Evolutionary conservation across 2,888 invertebrate species (phyloP).

Genomic region (Eupeodes luniger): DNA sequence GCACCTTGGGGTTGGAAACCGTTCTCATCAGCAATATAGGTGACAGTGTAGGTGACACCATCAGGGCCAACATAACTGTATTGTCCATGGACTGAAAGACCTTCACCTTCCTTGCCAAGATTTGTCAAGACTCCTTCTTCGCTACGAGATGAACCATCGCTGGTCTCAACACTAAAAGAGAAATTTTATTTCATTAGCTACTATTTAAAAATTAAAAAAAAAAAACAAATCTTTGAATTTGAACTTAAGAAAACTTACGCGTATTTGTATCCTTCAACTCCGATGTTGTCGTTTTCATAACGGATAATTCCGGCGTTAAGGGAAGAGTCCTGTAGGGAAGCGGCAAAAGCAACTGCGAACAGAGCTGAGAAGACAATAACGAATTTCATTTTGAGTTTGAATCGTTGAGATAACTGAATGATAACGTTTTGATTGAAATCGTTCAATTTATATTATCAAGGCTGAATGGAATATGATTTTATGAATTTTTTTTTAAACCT

Average conservation of each 20-base stretch:
- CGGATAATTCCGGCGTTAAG: conserved; percentile 85
- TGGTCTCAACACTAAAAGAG: too few species aligned
- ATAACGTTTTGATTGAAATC: neutral
- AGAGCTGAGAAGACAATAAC: conserved; percentile 81
- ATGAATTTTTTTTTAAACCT: neutral
- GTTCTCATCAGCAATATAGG: too few species aligned
- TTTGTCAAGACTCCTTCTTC: too few species aligned
- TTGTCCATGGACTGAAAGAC: too few species aligned
- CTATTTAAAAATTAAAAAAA: too few species aligned
- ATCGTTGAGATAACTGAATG: conserved; percentile 32
- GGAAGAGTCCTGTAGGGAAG: conserved; percentile 70
- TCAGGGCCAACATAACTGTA: too few species aligned
- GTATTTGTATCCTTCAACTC: conserved; percentile 86
- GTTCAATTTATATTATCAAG: conserved; percentile 16
- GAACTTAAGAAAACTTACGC: conserved; percentile 84
- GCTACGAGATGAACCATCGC: too few species aligned
- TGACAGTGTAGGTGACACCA: too few species aligned
- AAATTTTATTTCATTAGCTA: too few species aligned
- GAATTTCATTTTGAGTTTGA: conserved; percentile 81
- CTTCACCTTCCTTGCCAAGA: too few species aligned
- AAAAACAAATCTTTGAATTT: too few species aligned
- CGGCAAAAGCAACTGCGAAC: conserved; percentile 79
- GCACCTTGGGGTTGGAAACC: too few species aligned
- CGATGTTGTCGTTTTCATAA: conserved; percentile 85
- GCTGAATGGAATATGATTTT: neutral